Evolutionary conservation across 2,888 invertebrate genomes (phyloP), one percentile per base, ranked within the genome.

Genomic region (Stramonita haemastoma): DNA sequence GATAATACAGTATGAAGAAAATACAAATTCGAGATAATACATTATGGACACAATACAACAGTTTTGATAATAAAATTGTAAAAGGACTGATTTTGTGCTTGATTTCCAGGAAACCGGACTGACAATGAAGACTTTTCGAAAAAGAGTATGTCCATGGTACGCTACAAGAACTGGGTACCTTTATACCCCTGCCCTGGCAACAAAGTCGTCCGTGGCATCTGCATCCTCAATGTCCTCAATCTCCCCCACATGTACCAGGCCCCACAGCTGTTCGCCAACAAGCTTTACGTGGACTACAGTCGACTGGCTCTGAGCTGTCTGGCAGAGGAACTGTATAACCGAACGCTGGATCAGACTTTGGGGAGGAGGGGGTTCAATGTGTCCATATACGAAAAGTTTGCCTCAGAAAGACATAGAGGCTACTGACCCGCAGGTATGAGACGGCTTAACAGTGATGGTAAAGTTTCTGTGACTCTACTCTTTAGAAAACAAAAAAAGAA

Each of bases 201-300:
- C 34, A 84, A 70, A 19, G 46, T 73, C 19, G 85, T 87, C 32
- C 83, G 90, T 29, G 77, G 26, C 15, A 66, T 90, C 13, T 90
- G 90, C 84, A 89, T 90, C 34, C 77, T 93, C 60, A 93, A 93
- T 0, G 89, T 94, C 4, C 90, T 90, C 17, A 94, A 94, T 87
- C 90, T 94, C 57, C 92, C 91, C 0, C 90, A 91, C 92, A 91
- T 95, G 70, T 70, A 88, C 26, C 83, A 79, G 26, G 29, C 79
- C 13, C 81, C 79, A 29, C 46, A 94, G 66, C 89, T 95, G 56
- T 94, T 95, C 87, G 94, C 93, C 32, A 95, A 95, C 91, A 95
- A 95, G 90, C 95, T 95, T 87, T 91, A 93, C 89, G 73, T 91
- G 34, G 90, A 91, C 17, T 92, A 90, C 85, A 91, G 94, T 34